Conservation (phyloP, 2,888 invertebrate genomes). For the Hanleya hanleyi region DNA sequence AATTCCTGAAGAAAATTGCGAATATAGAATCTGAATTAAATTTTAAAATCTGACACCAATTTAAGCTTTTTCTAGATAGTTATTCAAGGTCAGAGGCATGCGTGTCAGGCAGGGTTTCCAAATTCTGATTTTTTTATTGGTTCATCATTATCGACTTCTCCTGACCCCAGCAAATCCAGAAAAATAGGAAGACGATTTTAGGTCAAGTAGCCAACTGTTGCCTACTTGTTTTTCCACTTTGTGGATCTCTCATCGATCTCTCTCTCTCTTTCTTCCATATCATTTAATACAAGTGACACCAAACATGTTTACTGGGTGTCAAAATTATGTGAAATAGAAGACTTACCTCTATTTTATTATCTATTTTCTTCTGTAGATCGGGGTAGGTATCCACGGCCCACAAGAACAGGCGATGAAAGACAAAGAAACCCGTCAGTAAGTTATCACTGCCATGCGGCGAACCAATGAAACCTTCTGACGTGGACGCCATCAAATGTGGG, state of each 20-base stretch:
- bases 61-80: no score
- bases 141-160: neutral
- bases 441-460: slow-evolving; percentile 23
- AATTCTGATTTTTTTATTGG: no score
- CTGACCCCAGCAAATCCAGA: no score
- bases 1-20: neutral
- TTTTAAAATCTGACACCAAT: neutral
- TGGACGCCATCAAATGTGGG: slow-evolving; percentile 28
- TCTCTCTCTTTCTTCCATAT: no score
- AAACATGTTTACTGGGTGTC: neutral
- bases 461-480: slow-evolving; percentile 24
- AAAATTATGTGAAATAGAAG: neutral
- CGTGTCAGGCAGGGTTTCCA: no score
- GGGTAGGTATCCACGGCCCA: slow-evolving; percentile 30
- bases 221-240: neutral
- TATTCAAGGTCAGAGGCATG: no score
- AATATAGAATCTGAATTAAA: neutral
- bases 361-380: slow-evolving; percentile 12
- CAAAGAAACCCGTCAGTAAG: slow-evolving; percentile 23
- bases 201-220: no score
- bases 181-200: no score
- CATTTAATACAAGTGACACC: no score
- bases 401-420: slow-evolving; percentile 27
- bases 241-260: no score
- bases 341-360: slow-evolving; percentile 19